Conservation (phyloP, 2,113 vertebrate genomes). For the Syngnathus typhle region DNA sequence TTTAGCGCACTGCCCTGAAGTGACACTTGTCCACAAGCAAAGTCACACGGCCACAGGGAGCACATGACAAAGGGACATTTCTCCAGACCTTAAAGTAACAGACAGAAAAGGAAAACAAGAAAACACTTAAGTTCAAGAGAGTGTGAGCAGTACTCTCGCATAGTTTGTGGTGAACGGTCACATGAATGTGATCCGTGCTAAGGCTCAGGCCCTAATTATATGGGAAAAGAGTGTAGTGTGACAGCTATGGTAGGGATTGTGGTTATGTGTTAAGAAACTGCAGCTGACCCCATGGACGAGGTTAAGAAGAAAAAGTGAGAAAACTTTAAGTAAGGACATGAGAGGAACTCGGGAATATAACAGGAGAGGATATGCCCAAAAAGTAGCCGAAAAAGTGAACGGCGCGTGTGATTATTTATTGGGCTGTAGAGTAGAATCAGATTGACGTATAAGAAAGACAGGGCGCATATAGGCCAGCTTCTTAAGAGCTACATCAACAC, state of each 20-base stretch:
- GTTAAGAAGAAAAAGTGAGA: conserved; percentile 45
- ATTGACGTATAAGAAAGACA: conserved; percentile 54
- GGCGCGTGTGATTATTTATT: conserved; percentile 5
- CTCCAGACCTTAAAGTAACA: conserved; percentile 17
- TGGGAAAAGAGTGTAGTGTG: conserved; percentile 66
- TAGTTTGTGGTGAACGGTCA: conserved; percentile 68
- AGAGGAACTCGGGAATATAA: conserved; percentile 7
- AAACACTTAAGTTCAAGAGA: conserved; percentile 60
- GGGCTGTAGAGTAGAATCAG: conserved; percentile 44
- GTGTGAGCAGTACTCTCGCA: conserved; percentile 56
- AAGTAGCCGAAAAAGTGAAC: conserved; percentile 8
- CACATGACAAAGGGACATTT: conserved; percentile 13
- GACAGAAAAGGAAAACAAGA: conserved; percentile 39
- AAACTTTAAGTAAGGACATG: conserved; percentile 26
- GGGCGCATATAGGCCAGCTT: conserved; percentile 55
- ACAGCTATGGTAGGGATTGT: conserved; percentile 62
- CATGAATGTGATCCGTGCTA: conserved; percentile 67
- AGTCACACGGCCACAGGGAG: conserved; percentile 17
- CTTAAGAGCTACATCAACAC: conserved; percentile 60
- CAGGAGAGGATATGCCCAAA: background rate
- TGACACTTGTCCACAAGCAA: conserved; percentile 33
- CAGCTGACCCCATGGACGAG: conserved; percentile 53
- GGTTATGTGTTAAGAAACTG: conserved; percentile 60
- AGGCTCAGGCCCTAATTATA: conserved; percentile 69
- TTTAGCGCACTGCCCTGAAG: conserved; percentile 18